These are phyloP conservation scores for Tipula helvola DNA, from an alignment of 2,888 invertebrate species.

Conservation along the genomic window DNA sequence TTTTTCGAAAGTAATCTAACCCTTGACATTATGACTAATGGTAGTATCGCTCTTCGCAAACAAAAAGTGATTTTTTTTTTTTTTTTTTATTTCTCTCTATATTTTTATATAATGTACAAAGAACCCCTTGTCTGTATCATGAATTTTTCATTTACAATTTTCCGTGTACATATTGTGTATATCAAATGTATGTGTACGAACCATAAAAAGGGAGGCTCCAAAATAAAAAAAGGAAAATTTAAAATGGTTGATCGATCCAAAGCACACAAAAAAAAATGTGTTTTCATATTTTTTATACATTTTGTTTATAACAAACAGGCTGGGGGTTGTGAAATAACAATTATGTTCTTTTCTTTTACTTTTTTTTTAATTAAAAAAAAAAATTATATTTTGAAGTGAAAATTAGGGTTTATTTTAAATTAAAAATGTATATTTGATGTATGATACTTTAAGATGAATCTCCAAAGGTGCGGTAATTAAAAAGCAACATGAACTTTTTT, in stretches of 20 bases:
- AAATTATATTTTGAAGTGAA: not conserved
- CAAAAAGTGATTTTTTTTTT: not conserved
- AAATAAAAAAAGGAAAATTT: not conserved
- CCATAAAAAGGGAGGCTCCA: not conserved
- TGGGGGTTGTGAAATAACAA: not conserved
- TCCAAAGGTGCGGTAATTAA: not conserved
- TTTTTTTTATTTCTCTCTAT: not conserved
- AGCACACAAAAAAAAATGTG: not conserved
- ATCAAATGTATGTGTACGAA: not conserved
- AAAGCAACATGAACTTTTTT: not conserved
- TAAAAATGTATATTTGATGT: not conserved
- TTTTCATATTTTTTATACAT: not conserved
- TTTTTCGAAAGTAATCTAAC: not conserved
- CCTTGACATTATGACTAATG: constrained; percentile 4
- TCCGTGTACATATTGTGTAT: not conserved
- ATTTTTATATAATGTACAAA: not conserved
- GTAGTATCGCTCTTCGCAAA: not conserved
- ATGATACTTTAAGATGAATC: not conserved
- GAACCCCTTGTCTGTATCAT: not conserved
- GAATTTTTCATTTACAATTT: not conserved
- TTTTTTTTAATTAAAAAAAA: not conserved
- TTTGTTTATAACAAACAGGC: not conserved
- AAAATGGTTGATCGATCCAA: not conserved
- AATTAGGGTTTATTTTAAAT: not conserved
- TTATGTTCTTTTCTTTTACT: not conserved